Evolutionary conservation across 2,888 invertebrate species (phyloP).

Genomic region (Andrena hattorfiana): DNA sequence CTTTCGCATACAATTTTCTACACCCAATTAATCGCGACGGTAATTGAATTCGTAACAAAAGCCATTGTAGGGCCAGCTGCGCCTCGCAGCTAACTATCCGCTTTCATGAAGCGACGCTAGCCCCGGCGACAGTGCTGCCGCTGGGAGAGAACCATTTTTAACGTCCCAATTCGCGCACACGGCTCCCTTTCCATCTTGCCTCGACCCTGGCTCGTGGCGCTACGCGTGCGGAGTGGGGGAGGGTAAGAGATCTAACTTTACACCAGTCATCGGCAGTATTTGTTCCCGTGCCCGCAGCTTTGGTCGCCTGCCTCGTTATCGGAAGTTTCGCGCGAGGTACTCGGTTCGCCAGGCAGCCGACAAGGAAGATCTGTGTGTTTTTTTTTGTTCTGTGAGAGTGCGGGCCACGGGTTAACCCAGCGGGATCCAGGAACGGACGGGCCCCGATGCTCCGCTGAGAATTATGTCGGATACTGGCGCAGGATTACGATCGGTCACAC

Average conservation of each 20-base stretch:
- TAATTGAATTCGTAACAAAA: too few species aligned
- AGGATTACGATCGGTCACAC: slow-evolving; percentile 83
- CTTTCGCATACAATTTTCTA: too few species aligned
- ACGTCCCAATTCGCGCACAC: neutral
- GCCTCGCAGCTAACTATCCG: too few species aligned
- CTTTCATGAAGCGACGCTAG: too few species aligned
- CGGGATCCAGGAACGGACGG: slow-evolving; percentile 38
- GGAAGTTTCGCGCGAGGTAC: slow-evolving; percentile 59
- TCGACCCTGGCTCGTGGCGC: slow-evolving; percentile 31
- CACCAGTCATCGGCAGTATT: slow-evolving; percentile 82
- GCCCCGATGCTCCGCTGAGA: slow-evolving; percentile 74
- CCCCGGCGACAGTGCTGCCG: neutral
- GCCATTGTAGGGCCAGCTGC: too few species aligned
- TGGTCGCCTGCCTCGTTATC: slow-evolving; percentile 63
- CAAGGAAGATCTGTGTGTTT: slow-evolving; percentile 32
- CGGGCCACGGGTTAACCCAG: slow-evolving; percentile 28
- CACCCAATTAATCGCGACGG: too few species aligned
- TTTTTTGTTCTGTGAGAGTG: slow-evolving; percentile 59
- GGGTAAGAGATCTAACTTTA: slow-evolving; percentile 78
- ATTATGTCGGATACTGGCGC: slow-evolving; percentile 84
- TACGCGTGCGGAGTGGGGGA: slow-evolving; percentile 59
- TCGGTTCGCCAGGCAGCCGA: slow-evolving; percentile 16
- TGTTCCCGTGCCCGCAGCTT: slow-evolving; percentile 76
- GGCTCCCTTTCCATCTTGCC: neutral
- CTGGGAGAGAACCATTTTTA: too few species aligned